Conservation (phyloP, 2,888 invertebrate species). For the Ichneumon xanthorius region DNA sequence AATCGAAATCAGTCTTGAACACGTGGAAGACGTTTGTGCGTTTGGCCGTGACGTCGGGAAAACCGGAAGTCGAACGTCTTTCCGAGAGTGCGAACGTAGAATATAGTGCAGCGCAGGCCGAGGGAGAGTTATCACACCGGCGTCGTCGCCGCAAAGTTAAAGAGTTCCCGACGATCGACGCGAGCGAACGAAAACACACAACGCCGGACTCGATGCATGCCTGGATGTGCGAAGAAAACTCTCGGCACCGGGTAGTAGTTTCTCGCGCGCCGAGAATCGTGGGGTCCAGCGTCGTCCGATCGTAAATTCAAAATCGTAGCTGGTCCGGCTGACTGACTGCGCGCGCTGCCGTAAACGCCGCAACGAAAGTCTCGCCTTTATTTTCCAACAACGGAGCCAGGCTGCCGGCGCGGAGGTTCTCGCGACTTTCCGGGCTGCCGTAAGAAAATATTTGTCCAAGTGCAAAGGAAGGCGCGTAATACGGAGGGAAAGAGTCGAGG, state of each 20-base stretch:
- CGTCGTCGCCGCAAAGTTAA: not conserved
- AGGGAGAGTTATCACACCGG: not conserved
- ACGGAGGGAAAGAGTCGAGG: constrained; percentile 8
- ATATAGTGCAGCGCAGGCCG: not conserved
- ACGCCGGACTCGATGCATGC: not conserved
- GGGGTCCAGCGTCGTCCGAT: constrained; percentile 5
- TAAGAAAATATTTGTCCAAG: constrained; percentile 77
- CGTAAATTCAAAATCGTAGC: constrained; percentile 46
- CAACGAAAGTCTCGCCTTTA: constrained; percentile 4
- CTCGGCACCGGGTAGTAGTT: not conserved
- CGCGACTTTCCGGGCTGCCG: constrained; percentile 36
- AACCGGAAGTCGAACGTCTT: constrained; percentile 37
- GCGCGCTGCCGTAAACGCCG: constrained; percentile 6
- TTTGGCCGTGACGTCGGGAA: not conserved
- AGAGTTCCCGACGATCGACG: not conserved
- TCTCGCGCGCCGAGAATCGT: not conserved
- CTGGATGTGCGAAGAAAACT: constrained; percentile 12
- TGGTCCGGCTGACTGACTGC: not conserved
- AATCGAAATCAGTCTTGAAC: constrained; percentile 30
- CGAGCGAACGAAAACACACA: constrained; percentile 13
- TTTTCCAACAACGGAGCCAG: constrained; percentile 4
- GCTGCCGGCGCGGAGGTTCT: not conserved
- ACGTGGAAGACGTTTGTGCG: constrained; percentile 40
- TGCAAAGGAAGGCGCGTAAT: constrained; percentile 63
- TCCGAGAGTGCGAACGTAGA: not conserved